Evolutionary conservation across 2,113 vertebrate genomes (phyloP).

Genomic region (Anguilla japonica): DNA sequence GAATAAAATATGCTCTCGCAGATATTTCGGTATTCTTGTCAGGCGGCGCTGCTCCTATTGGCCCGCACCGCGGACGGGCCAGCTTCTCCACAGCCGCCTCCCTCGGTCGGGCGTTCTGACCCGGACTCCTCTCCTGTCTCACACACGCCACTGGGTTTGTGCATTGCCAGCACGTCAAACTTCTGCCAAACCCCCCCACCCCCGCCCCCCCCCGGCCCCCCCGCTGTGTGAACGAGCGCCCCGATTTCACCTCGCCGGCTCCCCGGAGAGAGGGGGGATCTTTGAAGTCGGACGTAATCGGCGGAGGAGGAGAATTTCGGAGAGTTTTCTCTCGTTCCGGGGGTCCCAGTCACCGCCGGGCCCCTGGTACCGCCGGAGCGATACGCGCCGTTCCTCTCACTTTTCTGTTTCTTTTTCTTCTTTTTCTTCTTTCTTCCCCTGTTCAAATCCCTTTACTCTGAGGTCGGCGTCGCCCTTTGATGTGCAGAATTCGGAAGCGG

Average conservation of each 20-base stretch:
- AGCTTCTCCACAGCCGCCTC: no score
- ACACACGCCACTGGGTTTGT: no score
- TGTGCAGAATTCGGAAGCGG: neutral
- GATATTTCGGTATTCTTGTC: no score
- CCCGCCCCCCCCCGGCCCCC: neutral
- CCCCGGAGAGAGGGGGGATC: neutral
- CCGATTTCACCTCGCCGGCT: neutral
- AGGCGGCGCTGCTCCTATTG: no score
- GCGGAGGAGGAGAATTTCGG: neutral
- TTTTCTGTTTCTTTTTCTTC: neutral
- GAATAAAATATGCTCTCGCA: no score
- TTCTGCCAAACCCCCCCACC: neutral
- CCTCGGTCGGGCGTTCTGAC: no score
- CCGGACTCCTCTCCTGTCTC: no score
- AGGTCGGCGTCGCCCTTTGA: neutral
- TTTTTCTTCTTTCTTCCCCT: neutral
- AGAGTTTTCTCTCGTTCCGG: neutral
- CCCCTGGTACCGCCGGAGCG: neutral
- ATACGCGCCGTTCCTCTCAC: neutral
- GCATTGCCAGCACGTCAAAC: no score
- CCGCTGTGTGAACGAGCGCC: neutral
- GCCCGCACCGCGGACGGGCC: no score
- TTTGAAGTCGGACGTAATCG: neutral
- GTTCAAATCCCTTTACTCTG: neutral
- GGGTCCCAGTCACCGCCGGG: neutral